phyloP scores from a whole-genome alignment of 2,888 invertebrate species.

The Tanypteryx hageni region DNA sequence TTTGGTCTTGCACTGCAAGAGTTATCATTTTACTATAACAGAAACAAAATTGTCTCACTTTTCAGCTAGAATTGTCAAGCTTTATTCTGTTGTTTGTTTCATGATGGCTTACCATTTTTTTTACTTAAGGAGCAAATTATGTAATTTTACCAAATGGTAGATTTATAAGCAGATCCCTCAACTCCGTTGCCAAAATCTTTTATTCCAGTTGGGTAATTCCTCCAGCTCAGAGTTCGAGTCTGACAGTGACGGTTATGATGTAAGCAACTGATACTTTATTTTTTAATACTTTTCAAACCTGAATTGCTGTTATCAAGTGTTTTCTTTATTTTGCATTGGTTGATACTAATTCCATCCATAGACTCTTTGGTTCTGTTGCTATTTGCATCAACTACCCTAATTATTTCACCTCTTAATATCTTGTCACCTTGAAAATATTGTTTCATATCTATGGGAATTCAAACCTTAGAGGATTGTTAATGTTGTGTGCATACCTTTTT shows the following conservation, averaged over 20 bases:
- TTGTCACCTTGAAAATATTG: too few relatives aligned
- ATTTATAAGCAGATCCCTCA: slow-evolving; percentile 17
- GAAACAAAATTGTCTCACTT: too few relatives aligned
- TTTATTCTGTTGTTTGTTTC: too few relatives aligned
- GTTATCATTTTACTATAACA: too few relatives aligned
- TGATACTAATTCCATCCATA: slow-evolving; percentile 39
- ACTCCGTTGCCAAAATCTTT: slow-evolving; percentile 52
- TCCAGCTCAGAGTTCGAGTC: slow-evolving; percentile 64
- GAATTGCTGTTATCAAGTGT: slow-evolving; percentile 42
- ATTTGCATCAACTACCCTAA: slow-evolving; percentile 36
- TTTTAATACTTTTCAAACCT: slow-evolving; percentile 34
- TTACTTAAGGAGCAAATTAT: not conserved
- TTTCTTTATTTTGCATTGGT: slow-evolving; percentile 37
- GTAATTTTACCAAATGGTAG: not conserved
- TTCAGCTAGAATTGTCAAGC: too few relatives aligned
- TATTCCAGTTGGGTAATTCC: slow-evolving; percentile 63
- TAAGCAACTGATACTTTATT: slow-evolving; percentile 52
- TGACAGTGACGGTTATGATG: slow-evolving; percentile 64
- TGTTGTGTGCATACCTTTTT: too few relatives aligned
- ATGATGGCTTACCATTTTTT: not conserved
- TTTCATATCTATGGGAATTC: too few relatives aligned
- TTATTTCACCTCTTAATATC: too few relatives aligned
- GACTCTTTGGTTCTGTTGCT: slow-evolving; percentile 41
- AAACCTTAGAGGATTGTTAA: too few relatives aligned
- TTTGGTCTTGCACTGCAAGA: too few relatives aligned